phyloP scores from a whole-genome alignment of 2,888 invertebrate genomes.

The Sesia apiformis region DNA sequence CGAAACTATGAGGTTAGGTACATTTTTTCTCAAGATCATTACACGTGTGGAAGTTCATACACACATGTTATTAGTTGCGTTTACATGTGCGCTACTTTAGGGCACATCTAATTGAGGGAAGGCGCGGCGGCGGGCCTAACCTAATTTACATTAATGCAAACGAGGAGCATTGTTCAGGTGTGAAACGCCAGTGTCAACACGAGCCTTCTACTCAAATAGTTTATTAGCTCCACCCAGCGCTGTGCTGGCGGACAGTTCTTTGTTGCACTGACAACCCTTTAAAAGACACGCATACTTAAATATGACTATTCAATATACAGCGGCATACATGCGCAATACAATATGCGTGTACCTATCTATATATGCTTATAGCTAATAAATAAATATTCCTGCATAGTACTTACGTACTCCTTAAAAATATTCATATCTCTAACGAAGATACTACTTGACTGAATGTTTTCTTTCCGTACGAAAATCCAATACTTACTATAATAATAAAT shows the following conservation, averaged over 20 bases:
- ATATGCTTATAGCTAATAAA: too few relatives aligned
- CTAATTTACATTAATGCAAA: slow-evolving; percentile 75
- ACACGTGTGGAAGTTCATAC: slow-evolving; percentile 38
- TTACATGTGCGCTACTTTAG: slow-evolving; percentile 61
- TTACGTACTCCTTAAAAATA: too few relatives aligned
- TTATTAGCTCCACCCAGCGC: slow-evolving; percentile 72
- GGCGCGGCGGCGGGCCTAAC: slow-evolving; percentile 53
- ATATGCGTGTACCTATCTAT: too few relatives aligned
- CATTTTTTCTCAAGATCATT: slow-evolving; percentile 31
- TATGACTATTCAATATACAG: slow-evolving; percentile 42
- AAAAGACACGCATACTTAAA: slow-evolving; percentile 63
- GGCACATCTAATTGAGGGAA: slow-evolving; percentile 69
- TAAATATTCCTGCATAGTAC: too few relatives aligned
- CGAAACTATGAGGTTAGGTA: slow-evolving; percentile 24
- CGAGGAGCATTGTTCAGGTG: slow-evolving; percentile 74
- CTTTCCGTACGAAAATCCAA: too few relatives aligned
- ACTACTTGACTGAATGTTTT: too few relatives aligned
- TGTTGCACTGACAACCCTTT: slow-evolving; percentile 62
- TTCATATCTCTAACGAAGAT: too few relatives aligned
- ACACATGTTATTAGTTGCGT: slow-evolving; percentile 43
- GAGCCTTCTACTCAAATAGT: slow-evolving; percentile 69
- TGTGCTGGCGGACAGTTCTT: slow-evolving; percentile 62
- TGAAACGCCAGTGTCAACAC: slow-evolving; percentile 74
- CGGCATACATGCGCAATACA: neutral
- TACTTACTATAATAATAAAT: too few relatives aligned